Evolutionary conservation across 2,113 vertebrate species (phyloP).

Genomic region (Prolemur simus): DNA sequence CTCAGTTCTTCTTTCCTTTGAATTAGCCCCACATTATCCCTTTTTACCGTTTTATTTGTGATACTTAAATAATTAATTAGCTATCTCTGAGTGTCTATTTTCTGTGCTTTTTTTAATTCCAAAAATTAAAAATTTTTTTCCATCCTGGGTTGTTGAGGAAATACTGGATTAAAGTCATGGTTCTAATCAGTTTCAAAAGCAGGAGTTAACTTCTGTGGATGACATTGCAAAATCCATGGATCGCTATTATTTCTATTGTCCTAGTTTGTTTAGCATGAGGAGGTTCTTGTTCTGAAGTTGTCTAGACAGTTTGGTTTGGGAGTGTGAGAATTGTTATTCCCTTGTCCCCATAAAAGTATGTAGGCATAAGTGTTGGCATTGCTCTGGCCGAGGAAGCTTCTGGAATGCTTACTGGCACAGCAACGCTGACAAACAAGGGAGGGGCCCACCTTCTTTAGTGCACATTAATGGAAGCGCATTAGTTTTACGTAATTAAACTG

Average conservation of each 20-base stretch:
- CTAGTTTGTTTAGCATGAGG: background rate
- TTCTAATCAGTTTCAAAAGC: constrained; percentile 9
- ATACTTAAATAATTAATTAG: background rate
- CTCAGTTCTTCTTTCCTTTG: background rate
- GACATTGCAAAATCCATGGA: background rate
- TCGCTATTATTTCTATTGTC: background rate
- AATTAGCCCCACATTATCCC: background rate
- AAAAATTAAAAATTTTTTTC: background rate
- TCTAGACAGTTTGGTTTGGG: background rate
- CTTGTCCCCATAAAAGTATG: background rate
- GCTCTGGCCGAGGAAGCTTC: background rate
- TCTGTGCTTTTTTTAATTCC: background rate
- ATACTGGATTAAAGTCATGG: background rate
- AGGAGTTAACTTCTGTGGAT: background rate
- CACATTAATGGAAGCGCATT: background rate
- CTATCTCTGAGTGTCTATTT: background rate
- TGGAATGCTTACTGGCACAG: background rate
- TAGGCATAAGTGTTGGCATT: background rate
- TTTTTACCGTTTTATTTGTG: background rate
- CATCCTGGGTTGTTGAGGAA: background rate
- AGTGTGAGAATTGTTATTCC: background rate
- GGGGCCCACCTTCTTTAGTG: background rate
- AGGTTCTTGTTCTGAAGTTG: background rate
- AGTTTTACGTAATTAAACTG: background rate
- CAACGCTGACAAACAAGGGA: background rate